Evolutionary conservation across 2,888 invertebrate genomes (phyloP).

Genomic region (Euplexia lucipara): DNA sequence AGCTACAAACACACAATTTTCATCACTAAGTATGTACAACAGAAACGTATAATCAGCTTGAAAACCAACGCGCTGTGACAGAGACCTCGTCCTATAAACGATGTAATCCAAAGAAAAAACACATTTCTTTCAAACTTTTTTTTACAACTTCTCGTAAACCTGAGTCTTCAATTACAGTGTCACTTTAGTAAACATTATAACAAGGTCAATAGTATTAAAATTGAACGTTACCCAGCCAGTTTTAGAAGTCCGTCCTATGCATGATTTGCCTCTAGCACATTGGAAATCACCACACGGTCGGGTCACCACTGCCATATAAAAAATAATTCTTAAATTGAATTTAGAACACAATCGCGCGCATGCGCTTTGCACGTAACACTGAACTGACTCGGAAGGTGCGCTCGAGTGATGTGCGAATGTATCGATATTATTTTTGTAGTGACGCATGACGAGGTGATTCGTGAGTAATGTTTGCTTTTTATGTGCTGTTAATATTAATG

Average conservation of each 20-base stretch:
- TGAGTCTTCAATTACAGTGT: conserved; percentile 49
- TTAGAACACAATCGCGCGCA: conserved; percentile 84
- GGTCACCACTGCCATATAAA: conserved; percentile 89
- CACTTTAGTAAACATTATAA: conserved; percentile 51
- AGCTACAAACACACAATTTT: conserved; percentile 26
- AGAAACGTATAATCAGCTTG: conserved; percentile 46
- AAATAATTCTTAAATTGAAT: conserved; percentile 72
- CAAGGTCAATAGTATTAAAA: conserved; percentile 56
- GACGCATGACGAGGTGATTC: conserved; percentile 59
- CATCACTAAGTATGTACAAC: conserved; percentile 29
- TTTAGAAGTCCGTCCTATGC: conserved; percentile 77
- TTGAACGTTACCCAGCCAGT: conserved; percentile 81
- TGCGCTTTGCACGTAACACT: conserved; percentile 85
- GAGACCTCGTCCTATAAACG: conserved; percentile 54
- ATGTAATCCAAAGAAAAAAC: conserved; percentile 31
- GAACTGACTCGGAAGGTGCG: conserved; percentile 80
- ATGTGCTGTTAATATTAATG: conserved; percentile 38
- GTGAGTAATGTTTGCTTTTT: conserved; percentile 42
- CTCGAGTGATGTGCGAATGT: conserved; percentile 71
- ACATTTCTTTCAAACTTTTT: conserved; percentile 31
- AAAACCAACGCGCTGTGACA: conserved; percentile 30
- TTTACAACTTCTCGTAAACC: conserved; percentile 34
- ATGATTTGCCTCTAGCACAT: conserved; percentile 80
- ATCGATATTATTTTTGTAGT: conserved; percentile 65
- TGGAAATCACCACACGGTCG: conserved; percentile 85